Base-by-base conservation (phyloP, 1,140 invertebrate genomes). In the Pseudobourletiella spinata region DNA sequence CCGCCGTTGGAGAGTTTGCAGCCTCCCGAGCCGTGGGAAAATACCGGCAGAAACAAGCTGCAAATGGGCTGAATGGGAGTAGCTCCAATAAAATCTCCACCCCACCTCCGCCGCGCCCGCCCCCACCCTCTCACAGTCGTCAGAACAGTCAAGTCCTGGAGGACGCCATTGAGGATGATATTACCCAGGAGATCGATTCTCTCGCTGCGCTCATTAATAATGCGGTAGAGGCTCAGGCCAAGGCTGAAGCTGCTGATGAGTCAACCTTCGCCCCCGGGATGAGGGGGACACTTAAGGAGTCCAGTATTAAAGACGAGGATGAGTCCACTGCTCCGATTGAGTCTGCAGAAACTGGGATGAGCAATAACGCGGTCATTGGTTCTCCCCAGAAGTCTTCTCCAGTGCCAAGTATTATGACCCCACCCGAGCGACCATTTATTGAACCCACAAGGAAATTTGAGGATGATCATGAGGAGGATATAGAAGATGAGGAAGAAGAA, bases 11-110 rank as follows among this genome's bases (percentile, higher is more conserved):
- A 57, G 82, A 91, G 74, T 91, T 90, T 74, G 87, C 87, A 0
- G 88, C 89, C 2, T 89, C 87, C 0, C 76, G 87, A 71, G 87
- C 87, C 1, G 75, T 91, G 35, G 87, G 86, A 25, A 88, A 88
- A 76, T 91, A 89, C 73, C 76, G 87, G 54, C 81, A 88, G 71
- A 78, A 86, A 66, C 87, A 88, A 71, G 84, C 84, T 46, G 54
- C 82, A 82, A 72, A 74, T 77, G 28, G 67, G 70, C 28, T 77
- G 76, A 32, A 80, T 80, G 58, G 79, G 28, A 70, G 71, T 1
- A 70, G 73, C 20, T 73, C 75, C 32, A 35, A 30, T 16, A 16
- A 26, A 20, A 55, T 8, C n/a, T 14, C 46, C 15, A 25, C 24
- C 15, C 58, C 26, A 51, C 48, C 43, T 11, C 25, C 50, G n/a